phyloP scores from a whole-genome alignment of 2,113 vertebrate species.

The Mesitornis unicolor region DNA sequence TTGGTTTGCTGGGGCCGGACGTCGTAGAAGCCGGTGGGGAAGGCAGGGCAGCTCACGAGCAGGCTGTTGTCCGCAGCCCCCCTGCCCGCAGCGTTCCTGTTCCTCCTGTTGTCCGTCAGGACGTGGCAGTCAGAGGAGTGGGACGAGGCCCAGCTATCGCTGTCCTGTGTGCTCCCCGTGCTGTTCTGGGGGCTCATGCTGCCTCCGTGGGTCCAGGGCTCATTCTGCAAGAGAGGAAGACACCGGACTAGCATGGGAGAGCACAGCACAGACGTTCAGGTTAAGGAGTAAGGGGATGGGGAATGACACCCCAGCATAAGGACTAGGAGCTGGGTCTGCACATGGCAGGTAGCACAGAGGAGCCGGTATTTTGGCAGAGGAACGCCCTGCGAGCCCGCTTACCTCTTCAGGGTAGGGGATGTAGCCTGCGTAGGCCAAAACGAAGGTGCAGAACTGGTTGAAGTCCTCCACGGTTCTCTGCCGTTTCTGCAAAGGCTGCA shows the following conservation, averaged over 20 bases:
- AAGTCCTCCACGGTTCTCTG: slow-evolving; percentile 95
- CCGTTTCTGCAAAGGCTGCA: slow-evolving; percentile 70
- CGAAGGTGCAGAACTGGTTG: slow-evolving; percentile 98
- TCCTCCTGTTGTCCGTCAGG: background rate
- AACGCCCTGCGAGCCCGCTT: background rate
- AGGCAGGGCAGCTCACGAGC: background rate
- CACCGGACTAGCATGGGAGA: background rate
- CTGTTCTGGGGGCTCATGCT: slow-evolving; percentile 96
- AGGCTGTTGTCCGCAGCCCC: background rate
- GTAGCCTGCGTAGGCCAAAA: slow-evolving; percentile 95
- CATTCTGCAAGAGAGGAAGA: slow-evolving; percentile 62
- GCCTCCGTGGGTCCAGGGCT: slow-evolving; percentile 81
- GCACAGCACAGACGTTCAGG: accelerated
- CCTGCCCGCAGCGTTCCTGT: background rate
- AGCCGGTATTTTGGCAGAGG: background rate
- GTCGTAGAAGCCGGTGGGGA: background rate
- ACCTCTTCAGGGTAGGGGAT: slow-evolving; percentile 97
- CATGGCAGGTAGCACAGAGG: background rate
- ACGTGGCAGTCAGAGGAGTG: slow-evolving; percentile 43
- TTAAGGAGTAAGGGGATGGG: background rate
- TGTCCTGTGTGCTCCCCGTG: slow-evolving; percentile 93
- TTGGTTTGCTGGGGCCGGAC: slow-evolving; percentile 43
- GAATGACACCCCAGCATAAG: accelerated
- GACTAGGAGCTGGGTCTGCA: background rate
- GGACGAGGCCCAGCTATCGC: slow-evolving; percentile 85